Evolutionary conservation across 2,113 vertebrate species (phyloP).

Genomic region (Xenopus tropicalis): UCB_Xtro_10.0 CM004443.2:190784001-190784500

Average conservation of each 20-base stretch:
- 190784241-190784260: conserved; percentile 6
- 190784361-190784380: too few relatives aligned
- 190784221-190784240: not conserved
- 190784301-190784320: too few relatives aligned
- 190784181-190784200: not conserved
- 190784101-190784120: conserved; percentile 6
- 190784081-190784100: conserved; percentile 20
- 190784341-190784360: too few relatives aligned
- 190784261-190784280: not conserved
- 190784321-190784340: too few relatives aligned
- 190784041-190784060: not conserved
- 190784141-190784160: not conserved
- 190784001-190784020: not conserved
- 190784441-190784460: too few relatives aligned
- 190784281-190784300: too few relatives aligned
- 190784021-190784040: not conserved
- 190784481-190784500: too few relatives aligned
- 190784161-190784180: not conserved
- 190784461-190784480: too few relatives aligned
- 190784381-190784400: too few relatives aligned
- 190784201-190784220: not conserved
- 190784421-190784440: too few relatives aligned
- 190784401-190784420: too few relatives aligned
- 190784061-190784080: not conserved
- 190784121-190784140: not conserved